These are phyloP conservation scores for Lasioglossum oenotherae DNA, from an alignment of 2,888 invertebrate species.

Conservation along the genomic window DNA sequence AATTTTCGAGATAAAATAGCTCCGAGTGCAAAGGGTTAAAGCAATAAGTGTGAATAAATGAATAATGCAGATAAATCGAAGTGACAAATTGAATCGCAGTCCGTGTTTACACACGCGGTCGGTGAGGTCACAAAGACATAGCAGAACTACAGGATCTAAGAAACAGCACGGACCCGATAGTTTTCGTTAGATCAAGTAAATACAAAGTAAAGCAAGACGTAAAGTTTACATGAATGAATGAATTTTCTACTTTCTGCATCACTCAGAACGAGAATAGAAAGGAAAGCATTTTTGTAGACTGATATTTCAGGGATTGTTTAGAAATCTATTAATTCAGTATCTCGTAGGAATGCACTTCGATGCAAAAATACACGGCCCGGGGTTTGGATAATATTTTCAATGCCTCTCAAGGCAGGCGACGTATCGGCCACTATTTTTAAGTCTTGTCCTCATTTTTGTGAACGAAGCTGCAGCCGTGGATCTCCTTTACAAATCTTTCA, in stretches of 20 bases:
- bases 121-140: too few species aligned
- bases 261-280: background rate
- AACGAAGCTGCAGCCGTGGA: conserved; percentile 16
- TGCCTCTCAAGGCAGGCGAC: conserved; percentile 26
- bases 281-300: background rate
- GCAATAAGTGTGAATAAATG: background rate
- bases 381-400: conserved; percentile 50
- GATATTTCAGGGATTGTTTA: conserved; percentile 39
- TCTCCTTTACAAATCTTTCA: background rate
- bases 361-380: conserved; percentile 37
- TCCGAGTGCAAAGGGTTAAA: background rate
- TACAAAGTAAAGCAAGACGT: background rate
- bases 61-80: too few species aligned
- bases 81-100: too few species aligned
- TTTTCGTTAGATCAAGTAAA: background rate
- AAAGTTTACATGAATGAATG: background rate
- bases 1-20: too few species aligned
- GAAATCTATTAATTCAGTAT: conserved; percentile 7
- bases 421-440: conserved; percentile 56
- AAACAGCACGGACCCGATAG: too few species aligned
- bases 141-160: too few species aligned
- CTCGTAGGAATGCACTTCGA: conserved; percentile 16
- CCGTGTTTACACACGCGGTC: too few species aligned
- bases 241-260: background rate
- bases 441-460: conserved; percentile 50